Evolutionary conservation across 2,113 vertebrate genomes (phyloP), one percentile per base, ranked within the genome.

Genomic region (Rhynchopsitta pachyrhyncha): DNA sequence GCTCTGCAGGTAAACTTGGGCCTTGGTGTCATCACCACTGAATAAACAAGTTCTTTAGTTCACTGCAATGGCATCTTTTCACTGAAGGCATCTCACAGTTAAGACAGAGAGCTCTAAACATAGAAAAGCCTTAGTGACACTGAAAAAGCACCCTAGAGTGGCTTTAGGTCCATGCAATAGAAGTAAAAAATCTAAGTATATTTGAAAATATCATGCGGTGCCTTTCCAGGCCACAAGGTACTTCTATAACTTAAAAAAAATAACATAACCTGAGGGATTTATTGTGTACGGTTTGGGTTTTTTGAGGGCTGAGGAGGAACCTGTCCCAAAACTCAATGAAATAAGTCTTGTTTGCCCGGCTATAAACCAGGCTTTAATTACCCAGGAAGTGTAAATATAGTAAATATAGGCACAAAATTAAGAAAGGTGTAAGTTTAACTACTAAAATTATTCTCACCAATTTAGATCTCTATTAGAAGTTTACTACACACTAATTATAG

Each of bases 401-500:
- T 46, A 63, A 93, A 75, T 35, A 78, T 87, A 77, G 19, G 35
- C 24, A 83, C 29, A 67, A 69, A 79, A 47, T 23, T 37, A 18
- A 13, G 39, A 68, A 90, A 86, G 23, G 16, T 41, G 16, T 3
- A 60, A 73, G 71, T 50, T 2, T 42, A 77, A 91, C n/a, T 46
- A 64, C 55, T 74, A 49, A 70, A 59, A 59, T 59, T 59, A 59
- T 59, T 59, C n/a, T 59, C 20, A 59, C 13, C 57, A n/a, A 35
- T 59, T 59, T 59, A 74, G 64, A 55, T 44, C 3, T 47, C 60
- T 83, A 82, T 77, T 88, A 69, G 73, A 76, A 95, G 74, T 44
- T 76, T 88, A 74, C 71, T 42, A 84, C 42, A 71, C 37, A 93
- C 64, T 39, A 91, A 95, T 55, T 90, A 88, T 13, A 86, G 42